Conservation (phyloP, 2,888 invertebrate genomes). For the Agrochola lota region DNA sequence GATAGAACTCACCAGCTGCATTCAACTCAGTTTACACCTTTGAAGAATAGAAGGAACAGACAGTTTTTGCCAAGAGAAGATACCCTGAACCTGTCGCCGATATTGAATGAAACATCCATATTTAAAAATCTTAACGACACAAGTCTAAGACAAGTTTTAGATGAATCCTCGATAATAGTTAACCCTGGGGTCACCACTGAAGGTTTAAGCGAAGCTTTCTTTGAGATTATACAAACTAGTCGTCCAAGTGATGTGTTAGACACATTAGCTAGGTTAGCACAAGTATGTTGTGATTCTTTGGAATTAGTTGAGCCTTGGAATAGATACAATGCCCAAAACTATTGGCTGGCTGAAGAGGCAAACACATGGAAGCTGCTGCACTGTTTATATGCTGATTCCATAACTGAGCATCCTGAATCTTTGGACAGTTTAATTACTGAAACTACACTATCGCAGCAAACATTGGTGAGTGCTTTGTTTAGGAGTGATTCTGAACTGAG, state of each 20-base stretch:
- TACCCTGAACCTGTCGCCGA: conserved; percentile 85
- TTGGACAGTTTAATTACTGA: conserved; percentile 85
- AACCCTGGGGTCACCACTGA: conserved; percentile 80
- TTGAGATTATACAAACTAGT: conserved; percentile 86
- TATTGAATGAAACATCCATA: conserved; percentile 87
- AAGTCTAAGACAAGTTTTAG: conserved; percentile 85
- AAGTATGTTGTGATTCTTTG: conserved; percentile 91
- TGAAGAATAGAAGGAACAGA: conserved; percentile 79
- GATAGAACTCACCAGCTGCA: conserved; percentile 80
- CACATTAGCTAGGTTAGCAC: conserved; percentile 91
- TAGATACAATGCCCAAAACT: conserved; percentile 85
- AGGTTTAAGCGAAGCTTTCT: conserved; percentile 85
- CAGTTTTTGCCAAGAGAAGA: conserved; percentile 84
- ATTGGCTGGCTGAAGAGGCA: conserved; percentile 94
- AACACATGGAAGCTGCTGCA: conserved; percentile 97
- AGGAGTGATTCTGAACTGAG: conserved; percentile 90
- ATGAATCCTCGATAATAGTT: conserved; percentile 84
- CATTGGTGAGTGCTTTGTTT: conserved; percentile 82
- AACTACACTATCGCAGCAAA: conserved; percentile 83
- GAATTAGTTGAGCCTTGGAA: conserved; percentile 88
- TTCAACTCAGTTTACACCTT: conserved; percentile 83
- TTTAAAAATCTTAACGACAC: conserved; percentile 87
- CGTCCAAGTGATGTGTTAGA: conserved; percentile 90
- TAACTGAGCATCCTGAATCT: conserved; percentile 90
- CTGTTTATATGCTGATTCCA: conserved; percentile 95